Conservation (phyloP, 2,888 invertebrate species). For the Eupithecia abbreviata region DNA sequence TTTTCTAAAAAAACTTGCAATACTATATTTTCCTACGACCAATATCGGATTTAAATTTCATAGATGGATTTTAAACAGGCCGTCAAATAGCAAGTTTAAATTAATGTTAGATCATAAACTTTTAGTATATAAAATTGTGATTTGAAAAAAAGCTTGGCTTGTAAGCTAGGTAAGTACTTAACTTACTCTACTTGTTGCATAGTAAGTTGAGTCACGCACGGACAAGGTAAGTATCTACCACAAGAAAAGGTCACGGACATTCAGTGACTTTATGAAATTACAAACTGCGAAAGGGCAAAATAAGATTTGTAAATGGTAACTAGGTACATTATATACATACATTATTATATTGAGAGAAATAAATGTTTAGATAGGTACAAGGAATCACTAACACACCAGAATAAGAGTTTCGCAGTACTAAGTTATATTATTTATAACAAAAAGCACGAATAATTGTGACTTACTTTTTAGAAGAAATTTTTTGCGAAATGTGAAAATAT, state of each 20-base stretch:
- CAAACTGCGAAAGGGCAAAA: neutral
- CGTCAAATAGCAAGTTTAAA: too few relatives aligned
- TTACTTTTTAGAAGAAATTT: too few relatives aligned
- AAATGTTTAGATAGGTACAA: neutral
- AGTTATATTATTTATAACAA: neutral
- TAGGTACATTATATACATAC: neutral
- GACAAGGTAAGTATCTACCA: neutral
- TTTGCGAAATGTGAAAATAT: too few relatives aligned
- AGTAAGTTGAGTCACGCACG: slow-evolving; percentile 10
- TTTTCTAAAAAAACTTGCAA: too few relatives aligned
- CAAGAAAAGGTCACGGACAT: slow-evolving; percentile 15
- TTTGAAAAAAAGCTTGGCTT: neutral
- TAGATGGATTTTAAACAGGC: too few relatives aligned
- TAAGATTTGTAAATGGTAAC: neutral
- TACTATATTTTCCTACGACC: too few relatives aligned
- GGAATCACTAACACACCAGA: neutral
- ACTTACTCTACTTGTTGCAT: slow-evolving; percentile 8
- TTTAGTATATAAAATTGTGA: neutral
- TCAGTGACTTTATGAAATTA: neutral
- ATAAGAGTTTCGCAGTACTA: neutral
- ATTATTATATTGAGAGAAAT: neutral
- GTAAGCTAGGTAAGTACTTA: neutral
- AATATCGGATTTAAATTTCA: too few relatives aligned
- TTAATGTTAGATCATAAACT: too few relatives aligned
- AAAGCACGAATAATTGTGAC: too few relatives aligned